Percentiles rank a stretch among this genome's conserved stretches.
Evolutionary conservation across 2,113 vertebrate species (phyloP).

Genomic region (Fregata magnificens): DNA sequence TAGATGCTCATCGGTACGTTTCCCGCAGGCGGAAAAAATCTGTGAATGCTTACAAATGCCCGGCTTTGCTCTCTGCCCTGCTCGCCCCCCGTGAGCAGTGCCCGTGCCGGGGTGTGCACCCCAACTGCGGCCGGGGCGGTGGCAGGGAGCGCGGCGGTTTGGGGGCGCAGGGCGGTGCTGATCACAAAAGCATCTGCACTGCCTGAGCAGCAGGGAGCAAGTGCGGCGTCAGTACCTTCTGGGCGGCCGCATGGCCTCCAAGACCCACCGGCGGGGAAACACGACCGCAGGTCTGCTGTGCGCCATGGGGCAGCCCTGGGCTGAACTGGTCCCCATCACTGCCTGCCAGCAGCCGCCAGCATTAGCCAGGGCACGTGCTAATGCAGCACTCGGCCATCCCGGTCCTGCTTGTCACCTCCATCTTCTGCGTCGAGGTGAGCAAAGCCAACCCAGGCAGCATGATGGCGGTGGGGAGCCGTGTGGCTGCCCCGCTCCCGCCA

Average conservation of each 20-base stretch:
- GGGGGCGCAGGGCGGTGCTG: background rate
- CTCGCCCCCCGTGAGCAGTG: background rate
- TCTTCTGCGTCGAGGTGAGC: accelerated
- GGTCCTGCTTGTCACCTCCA: accelerated
- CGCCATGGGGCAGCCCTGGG: background rate
- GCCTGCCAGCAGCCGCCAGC: background rate
- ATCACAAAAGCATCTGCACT: background rate
- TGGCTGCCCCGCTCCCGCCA: background rate
- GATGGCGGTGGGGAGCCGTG: background rate
- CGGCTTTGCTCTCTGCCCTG: background rate
- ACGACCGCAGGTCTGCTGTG: accelerated
- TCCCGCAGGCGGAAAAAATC: too few relatives aligned
- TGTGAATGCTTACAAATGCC: accelerated
- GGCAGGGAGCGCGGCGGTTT: background rate
- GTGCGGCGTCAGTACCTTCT: accelerated
- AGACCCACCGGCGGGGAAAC: accelerated
- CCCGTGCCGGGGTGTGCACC: background rate
- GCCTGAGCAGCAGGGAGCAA: background rate
- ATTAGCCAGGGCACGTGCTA: background rate
- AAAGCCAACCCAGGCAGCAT: accelerated
- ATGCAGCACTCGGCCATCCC: accelerated
- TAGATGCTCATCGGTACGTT: accelerated
- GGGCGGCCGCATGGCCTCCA: background rate
- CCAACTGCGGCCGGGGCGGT: background rate
- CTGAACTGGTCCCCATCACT: accelerated